Evolutionary conservation across 2,797 vertebrate species (phyloP), one percentile per base, ranked within the genome.

Genomic region (Smutsia gigantea): DNA sequence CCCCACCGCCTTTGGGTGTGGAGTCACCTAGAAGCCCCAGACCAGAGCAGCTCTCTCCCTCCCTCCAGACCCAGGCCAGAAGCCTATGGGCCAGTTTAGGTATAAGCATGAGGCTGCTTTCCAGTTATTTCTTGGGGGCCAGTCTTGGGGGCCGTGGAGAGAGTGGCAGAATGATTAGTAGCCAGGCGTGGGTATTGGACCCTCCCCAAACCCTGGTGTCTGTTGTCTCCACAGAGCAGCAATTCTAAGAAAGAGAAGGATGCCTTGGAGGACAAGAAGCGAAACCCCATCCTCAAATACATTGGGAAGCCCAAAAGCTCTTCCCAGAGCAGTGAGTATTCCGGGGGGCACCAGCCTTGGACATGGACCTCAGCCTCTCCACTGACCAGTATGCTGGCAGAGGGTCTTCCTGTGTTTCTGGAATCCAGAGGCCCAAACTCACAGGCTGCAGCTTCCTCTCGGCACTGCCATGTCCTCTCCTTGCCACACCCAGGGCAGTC

Each of bases 281-380:
- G 99, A 59, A 99, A 99, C 95, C 99, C 99, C 57, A 99, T 99
- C 97, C 98, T 99, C 96, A 99, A 99, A 97, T 99, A 99, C 98
- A 99, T 99, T 5, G 99, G 99, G 94, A 99, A 99, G 97, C 99
- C 99, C 55, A 98, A 99, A 94, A 98, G 96, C 98, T 98, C 99
- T 1, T 99, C 99, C 4, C 99, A 99, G 97, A 99, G 99, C 98
- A 99, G 99, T 99, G 99, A 98, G 98, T 98, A 79, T 46, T 0
- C 37, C 5, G 25, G 7, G 34, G 7, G 81, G 5, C 49, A 64
- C 12, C 21, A 51, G 29, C 46, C 72, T 85, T 63, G 5, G 49
- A n/a, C 34, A 59, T 85, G 78, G 34, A 34, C 37, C 31, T 31
- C 25, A 14, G 46, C 49, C 55, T 72, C 46, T 57, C 66, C 12